phyloP scores from a whole-genome alignment of 1,140 invertebrate species.

The Parapsyche elsis region DNA sequence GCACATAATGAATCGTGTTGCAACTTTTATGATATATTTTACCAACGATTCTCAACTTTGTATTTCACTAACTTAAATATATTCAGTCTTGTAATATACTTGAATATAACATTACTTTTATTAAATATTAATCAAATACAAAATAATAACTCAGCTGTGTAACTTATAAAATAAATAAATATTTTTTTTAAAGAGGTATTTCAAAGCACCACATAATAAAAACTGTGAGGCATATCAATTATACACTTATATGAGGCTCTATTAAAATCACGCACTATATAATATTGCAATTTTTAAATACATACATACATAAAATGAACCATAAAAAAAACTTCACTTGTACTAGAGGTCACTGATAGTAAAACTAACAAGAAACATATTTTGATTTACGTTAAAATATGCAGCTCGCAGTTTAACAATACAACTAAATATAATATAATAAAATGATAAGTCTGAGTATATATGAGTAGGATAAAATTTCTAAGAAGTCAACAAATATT shows the following conservation, averaged over 20 bases:
- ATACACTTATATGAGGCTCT: conserved; percentile 19
- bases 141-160: conserved; percentile 34
- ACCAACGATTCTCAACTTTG: conserved; percentile 44
- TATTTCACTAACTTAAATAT: conserved; percentile 55
- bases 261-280: conserved; percentile 2
- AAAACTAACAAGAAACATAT: conserved; percentile 12
- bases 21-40: conserved; percentile 38
- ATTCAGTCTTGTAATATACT: conserved; percentile 54
- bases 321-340: background rate
- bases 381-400: background rate
- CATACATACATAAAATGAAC: conserved; percentile 8
- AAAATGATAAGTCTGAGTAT: background rate
- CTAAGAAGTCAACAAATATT: conserved; percentile 12
- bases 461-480: conserved; percentile 17
- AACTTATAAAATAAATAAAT: conserved; percentile 41
- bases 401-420: background rate
- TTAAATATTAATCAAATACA: conserved; percentile 43
- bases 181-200: conserved; percentile 41
- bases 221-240: background rate
- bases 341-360: conserved; percentile 11
- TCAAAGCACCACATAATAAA: conserved; percentile 7
- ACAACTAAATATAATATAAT: background rate
- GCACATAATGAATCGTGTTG: conserved; percentile 51
- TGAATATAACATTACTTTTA: conserved; percentile 42
- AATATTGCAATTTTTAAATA: conserved; percentile 21